phyloP scores from a whole-genome alignment of 2,113 vertebrate species.

The Lasiurus borealis region DNA sequence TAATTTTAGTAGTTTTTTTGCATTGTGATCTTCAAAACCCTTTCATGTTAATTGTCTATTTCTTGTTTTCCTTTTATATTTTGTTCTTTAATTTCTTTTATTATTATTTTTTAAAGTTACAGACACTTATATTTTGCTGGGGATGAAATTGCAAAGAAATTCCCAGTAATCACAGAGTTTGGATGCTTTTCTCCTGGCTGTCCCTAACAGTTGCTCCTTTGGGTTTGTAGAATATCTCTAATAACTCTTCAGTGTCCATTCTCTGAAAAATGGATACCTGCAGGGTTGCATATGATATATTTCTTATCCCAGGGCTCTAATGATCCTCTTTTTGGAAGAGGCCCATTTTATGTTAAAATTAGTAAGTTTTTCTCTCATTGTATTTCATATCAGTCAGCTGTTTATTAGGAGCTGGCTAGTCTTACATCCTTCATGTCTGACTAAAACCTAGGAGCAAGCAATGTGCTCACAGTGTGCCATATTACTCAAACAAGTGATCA shows the following conservation, averaged over 20 bases:
- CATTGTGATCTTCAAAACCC: background rate
- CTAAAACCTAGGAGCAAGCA: background rate
- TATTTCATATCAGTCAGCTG: background rate
- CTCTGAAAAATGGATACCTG: background rate
- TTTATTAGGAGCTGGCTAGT: background rate
- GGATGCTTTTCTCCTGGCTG: background rate
- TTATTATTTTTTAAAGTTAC: slow-evolving; percentile 5
- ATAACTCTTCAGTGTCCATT: background rate
- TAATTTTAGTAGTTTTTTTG: slow-evolving; percentile 41
- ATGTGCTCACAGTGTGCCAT: background rate
- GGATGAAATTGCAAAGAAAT: background rate
- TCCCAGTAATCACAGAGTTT: background rate
- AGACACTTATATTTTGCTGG: background rate
- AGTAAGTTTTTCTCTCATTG: background rate
- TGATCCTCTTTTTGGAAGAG: background rate
- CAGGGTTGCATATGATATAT: background rate
- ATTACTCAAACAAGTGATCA: background rate
- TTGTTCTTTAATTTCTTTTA: slow-evolving; percentile 10
- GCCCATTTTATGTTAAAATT: slow-evolving; percentile 1
- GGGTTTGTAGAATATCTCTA: background rate
- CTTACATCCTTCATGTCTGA: background rate
- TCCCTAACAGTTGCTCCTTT: background rate
- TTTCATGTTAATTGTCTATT: slow-evolving; percentile 1
- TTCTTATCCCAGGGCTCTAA: background rate
- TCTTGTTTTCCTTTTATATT: background rate